A percentile compares a stretch with the other conserved stretches of the same genome.
phyloP scores from a whole-genome alignment of 2,797 vertebrate genomes.

The Fistularia commersonii region DNA sequence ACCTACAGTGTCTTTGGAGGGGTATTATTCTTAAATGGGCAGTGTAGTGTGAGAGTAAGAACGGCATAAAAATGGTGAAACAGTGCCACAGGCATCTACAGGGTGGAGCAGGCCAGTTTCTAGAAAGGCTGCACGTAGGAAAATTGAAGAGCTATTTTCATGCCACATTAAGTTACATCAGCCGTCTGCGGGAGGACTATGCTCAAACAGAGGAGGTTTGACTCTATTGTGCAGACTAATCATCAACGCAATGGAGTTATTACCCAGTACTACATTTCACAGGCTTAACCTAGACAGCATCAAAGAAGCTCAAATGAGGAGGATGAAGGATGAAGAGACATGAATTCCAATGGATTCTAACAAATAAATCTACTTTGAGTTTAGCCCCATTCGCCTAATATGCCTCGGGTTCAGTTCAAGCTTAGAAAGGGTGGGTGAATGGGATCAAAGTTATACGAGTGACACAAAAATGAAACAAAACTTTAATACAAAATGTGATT shows the following conservation, averaged over 20 bases:
- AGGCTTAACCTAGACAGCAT: slow-evolving; percentile 43
- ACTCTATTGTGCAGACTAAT: slow-evolving; percentile 60
- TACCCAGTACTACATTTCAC: slow-evolving; percentile 51
- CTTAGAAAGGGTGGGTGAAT: slow-evolving; percentile 34
- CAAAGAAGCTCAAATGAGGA: slow-evolving; percentile 25
- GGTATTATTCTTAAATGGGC: slow-evolving; percentile 24
- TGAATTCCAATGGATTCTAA: slow-evolving; percentile 48
- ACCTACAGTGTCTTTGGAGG: slow-evolving; percentile 2
- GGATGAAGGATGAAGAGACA: slow-evolving; percentile 19
- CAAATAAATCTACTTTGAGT: slow-evolving; percentile 37
- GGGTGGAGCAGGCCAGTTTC: slow-evolving; percentile 47
- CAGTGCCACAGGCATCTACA: slow-evolving; percentile 44
- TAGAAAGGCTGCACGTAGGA: slow-evolving; percentile 40
- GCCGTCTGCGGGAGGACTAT: slow-evolving; percentile 37
- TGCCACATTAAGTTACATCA: slow-evolving; percentile 69
- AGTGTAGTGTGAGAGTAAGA: slow-evolving; percentile 17
- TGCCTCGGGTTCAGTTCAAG: slow-evolving; percentile 28
- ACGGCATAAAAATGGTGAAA: slow-evolving; percentile 28
- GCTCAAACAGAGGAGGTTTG: slow-evolving; percentile 50
- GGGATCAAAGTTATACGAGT: too few species aligned
- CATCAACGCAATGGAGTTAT: slow-evolving; percentile 61
- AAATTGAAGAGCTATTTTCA: slow-evolving; percentile 72
- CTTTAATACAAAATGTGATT: slow-evolving; percentile 22
- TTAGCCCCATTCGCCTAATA: slow-evolving; percentile 41
- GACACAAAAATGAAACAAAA: slow-evolving; percentile 11